Conservation (phyloP, 1,140 invertebrate genomes). For the Araneus ventricosus region DNA sequence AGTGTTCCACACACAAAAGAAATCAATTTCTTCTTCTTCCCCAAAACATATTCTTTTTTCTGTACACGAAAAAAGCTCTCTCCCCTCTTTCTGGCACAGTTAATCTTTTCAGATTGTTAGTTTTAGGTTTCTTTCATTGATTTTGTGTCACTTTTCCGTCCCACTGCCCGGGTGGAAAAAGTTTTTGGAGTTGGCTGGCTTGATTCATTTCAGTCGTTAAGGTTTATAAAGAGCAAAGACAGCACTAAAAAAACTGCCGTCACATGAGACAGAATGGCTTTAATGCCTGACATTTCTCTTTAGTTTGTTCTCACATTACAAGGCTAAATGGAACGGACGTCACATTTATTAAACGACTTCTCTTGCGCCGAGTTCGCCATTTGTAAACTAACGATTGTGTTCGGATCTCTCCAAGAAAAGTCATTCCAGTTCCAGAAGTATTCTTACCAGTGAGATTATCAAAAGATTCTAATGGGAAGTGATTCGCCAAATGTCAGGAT, state of each 20-base stretch:
- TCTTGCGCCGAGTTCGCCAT: too few relatives aligned
- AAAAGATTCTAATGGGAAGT: neutral
- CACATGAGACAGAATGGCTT: neutral
- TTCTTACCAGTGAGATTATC: neutral
- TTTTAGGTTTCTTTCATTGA: conserved; percentile 31
- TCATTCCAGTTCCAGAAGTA: neutral
- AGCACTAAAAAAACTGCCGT: neutral
- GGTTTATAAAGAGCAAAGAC: neutral
- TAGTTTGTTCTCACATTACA: conserved; percentile 50
- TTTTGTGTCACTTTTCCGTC: neutral
- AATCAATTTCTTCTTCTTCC: neutral
- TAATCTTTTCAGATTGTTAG: conserved; percentile 44
- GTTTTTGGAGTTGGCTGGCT: neutral
- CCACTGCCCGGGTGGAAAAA: neutral
- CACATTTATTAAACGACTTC: conserved; percentile 44
- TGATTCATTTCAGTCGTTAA: conserved; percentile 9
- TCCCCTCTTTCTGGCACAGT: neutral
- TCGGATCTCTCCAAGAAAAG: neutral
- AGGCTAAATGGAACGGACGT: neutral
- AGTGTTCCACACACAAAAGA: too few relatives aligned
- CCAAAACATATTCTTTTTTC: neutral
- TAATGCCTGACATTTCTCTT: conserved; percentile 38
- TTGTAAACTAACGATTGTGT: conserved; percentile 8
- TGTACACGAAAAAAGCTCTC: neutral
- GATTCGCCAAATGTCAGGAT: neutral